Evolutionary conservation across 1,140 invertebrate genomes (phyloP).

Genomic region (Formica selysi): DNA sequence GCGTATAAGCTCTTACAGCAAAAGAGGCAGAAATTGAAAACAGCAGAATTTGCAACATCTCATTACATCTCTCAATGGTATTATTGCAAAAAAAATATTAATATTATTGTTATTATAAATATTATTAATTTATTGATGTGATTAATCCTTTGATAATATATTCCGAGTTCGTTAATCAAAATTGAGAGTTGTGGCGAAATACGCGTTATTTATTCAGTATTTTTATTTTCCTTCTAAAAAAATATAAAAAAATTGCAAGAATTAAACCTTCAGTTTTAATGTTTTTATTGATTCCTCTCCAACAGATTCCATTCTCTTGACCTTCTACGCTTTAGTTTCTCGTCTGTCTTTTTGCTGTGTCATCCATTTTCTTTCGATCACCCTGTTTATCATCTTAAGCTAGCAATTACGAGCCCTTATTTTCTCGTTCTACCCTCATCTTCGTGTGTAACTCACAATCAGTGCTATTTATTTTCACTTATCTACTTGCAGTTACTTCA

Average conservation of each 20-base stretch:
- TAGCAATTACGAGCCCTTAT: conserved; percentile 28
- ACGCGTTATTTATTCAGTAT: background rate
- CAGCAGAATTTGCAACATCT: conserved; percentile 55
- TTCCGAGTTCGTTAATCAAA: background rate
- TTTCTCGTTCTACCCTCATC: background rate
- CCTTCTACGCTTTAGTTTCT: conserved; percentile 15
- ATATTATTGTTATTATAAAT: too few relatives aligned
- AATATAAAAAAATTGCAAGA: background rate
- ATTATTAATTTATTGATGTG: too few relatives aligned
- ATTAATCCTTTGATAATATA: too few relatives aligned
- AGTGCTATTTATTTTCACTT: conserved; percentile 10
- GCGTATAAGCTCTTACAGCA: background rate
- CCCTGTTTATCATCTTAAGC: conserved; percentile 28
- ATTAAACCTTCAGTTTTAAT: background rate
- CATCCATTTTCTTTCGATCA: conserved; percentile 36
- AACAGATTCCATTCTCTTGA: background rate
- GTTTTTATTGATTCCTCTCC: background rate
- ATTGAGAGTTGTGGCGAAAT: background rate
- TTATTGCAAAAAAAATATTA: background rate
- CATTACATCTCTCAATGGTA: conserved; percentile 54
- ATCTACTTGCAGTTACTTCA: conserved; percentile 19
- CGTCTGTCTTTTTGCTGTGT: conserved; percentile 24
- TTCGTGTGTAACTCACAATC: conserved; percentile 6
- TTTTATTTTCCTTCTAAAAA: background rate
- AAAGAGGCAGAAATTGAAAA: background rate